Percentiles rank a stretch among this genome's conserved stretches.
Conservation (phyloP, 2,888 invertebrate species). For the Trachelus tabidus region DNA sequence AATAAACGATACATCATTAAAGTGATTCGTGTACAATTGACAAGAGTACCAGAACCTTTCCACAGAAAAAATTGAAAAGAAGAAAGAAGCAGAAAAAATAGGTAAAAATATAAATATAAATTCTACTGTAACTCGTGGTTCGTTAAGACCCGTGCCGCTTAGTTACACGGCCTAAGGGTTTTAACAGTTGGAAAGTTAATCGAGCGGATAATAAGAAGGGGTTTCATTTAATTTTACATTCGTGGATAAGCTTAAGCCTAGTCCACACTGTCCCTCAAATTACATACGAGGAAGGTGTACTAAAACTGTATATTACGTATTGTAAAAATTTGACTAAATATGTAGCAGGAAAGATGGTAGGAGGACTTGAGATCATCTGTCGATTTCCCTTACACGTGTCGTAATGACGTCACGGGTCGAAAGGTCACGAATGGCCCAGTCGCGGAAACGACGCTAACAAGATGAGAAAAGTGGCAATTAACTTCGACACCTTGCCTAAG, state of each 20-base stretch:
- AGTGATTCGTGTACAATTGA: neutral
- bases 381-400: conserved; percentile 41
- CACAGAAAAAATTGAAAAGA: too few species aligned
- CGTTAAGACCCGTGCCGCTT: conserved; percentile 29
- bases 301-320: too few species aligned
- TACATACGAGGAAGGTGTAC: too few species aligned
- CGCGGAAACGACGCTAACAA: conserved; percentile 43
- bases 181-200: conserved; percentile 45
- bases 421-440: conserved; percentile 19
- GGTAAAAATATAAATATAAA: neutral
- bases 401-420: conserved; percentile 17
- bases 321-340: too few species aligned
- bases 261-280: too few species aligned
- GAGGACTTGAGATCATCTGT: neutral
- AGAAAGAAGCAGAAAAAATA: neutral
- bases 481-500: conserved; percentile 48
- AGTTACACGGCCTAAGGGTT: conserved; percentile 39
- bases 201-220: conserved; percentile 49
- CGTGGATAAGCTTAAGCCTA: too few species aligned
- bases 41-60: too few species aligned
- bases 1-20: conserved; percentile 49
- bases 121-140: conserved; percentile 25
- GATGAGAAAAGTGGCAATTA: conserved; percentile 58
- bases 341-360: too few species aligned
- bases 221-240: conserved; percentile 37